These are phyloP conservation scores for Zaprionus ornatus DNA, from an alignment of 1,140 invertebrate genomes.

Conservation along the genomic window DNA sequence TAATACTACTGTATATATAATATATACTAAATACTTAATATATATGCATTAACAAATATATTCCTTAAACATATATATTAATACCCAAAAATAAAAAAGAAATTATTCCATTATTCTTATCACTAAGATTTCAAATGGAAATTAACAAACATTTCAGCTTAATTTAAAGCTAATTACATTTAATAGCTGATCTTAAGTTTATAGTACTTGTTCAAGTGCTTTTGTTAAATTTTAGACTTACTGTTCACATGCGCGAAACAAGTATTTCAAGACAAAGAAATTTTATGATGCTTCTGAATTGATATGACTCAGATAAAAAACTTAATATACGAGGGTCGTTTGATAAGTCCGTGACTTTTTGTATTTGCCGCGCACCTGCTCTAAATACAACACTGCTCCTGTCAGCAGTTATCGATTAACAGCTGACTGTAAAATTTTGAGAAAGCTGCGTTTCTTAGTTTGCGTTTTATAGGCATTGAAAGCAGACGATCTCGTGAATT, in stretches of 20 bases:
- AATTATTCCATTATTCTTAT: background rate
- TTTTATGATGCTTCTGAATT: background rate
- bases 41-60: background rate
- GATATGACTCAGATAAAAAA: background rate
- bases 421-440: no score
- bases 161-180: background rate
- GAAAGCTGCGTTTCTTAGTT: no score
- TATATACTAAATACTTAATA: no score
- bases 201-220: background rate
- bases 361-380: no score
- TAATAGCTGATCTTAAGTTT: slow-evolving; percentile 1
- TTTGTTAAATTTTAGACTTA: background rate
- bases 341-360: no score
- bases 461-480: no score
- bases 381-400: no score
- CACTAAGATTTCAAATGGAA: background rate
- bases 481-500: no score
- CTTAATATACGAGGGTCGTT: no score
- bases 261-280: background rate
- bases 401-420: no score
- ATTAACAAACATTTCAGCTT: background rate
- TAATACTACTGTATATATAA: no score
- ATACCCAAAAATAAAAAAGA: background rate
- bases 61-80: background rate
- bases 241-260: background rate